Percentiles rank a stretch among this genome's conserved stretches.
Evolutionary conservation across 1,140 invertebrate species (phyloP).

Genomic region (Pollicipes pollicipes): DNA sequence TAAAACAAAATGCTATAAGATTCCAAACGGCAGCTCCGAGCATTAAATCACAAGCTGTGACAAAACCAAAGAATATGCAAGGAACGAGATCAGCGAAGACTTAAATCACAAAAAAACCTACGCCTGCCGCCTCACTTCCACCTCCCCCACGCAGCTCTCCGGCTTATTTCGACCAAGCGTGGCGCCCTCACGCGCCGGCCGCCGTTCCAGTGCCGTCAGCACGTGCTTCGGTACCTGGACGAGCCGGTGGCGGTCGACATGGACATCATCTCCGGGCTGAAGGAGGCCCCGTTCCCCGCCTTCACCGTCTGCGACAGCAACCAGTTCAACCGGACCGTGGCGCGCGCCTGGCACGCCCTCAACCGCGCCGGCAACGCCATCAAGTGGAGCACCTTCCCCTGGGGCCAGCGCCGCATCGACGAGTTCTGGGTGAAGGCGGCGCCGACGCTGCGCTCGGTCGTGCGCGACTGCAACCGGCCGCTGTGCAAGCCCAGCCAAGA

Average conservation of each 20-base stretch:
- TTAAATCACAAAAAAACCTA: no score
- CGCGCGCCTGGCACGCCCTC: neutral
- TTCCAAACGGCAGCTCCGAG: no score
- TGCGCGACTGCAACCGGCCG: neutral
- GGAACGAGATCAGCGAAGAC: no score
- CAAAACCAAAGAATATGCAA: no score
- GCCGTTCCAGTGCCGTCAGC: neutral
- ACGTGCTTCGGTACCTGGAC: neutral
- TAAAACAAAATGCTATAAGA: no score
- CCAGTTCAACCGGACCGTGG: neutral
- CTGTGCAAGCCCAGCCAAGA: neutral
- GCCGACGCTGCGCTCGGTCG: neutral
- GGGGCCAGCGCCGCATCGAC: neutral
- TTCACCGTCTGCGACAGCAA: neutral
- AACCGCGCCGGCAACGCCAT: neutral
- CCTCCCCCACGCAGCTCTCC: no score
- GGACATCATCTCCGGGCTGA: neutral
- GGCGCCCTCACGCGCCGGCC: no score
- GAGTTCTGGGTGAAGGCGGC: neutral
- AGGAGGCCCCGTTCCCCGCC: neutral
- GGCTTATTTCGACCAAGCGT: no score
- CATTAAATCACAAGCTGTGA: no score
- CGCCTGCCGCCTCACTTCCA: no score
- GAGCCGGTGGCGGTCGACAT: neutral
- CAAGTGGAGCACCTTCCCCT: neutral